These are phyloP conservation scores for Ianthella basta DNA, from an alignment of 37 sponge, comb jelly and placozoan species.

Conservation along the genomic window DNA sequence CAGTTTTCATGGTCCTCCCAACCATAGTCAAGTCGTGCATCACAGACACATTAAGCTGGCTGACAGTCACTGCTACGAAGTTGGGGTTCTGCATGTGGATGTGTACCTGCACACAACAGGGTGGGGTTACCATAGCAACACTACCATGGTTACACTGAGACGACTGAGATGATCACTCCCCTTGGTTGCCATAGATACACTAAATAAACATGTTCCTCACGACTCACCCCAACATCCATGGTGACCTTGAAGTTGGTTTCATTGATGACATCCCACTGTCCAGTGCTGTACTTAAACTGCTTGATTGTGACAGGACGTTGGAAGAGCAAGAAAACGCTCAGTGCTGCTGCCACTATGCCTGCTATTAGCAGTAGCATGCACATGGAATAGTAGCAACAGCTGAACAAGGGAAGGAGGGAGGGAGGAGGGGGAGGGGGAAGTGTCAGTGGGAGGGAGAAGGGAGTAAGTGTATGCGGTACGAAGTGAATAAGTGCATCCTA, in stretches of 20 bases:
- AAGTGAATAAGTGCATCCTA: no score
- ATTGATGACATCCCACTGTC: no score
- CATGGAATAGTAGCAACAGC: not conserved
- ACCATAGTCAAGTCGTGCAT: conserved; percentile 16
- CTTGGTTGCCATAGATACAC: no score
- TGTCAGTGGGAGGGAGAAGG: not conserved
- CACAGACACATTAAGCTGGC: conserved; percentile 46
- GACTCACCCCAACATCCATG: no score
- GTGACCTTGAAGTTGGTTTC: no score
- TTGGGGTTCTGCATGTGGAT: conserved; percentile 55
- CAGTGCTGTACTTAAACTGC: no score
- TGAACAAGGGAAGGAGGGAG: not conserved
- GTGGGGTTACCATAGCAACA: not conserved
- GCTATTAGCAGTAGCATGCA: not conserved
- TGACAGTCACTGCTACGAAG: conserved; percentile 47
- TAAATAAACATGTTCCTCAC: no score
- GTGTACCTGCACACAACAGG: not conserved
- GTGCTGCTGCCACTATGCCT: not conserved
- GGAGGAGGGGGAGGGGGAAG: not conserved
- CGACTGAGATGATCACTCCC: no score
- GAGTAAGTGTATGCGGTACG: not conserved
- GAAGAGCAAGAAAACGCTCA: not conserved
- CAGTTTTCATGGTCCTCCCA: not conserved
- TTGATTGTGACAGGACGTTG: not conserved
- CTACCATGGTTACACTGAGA: no score